These are phyloP conservation scores for Lota lota DNA, from an alignment of 2,113 vertebrate genomes.

Conservation along the genomic window DNA sequence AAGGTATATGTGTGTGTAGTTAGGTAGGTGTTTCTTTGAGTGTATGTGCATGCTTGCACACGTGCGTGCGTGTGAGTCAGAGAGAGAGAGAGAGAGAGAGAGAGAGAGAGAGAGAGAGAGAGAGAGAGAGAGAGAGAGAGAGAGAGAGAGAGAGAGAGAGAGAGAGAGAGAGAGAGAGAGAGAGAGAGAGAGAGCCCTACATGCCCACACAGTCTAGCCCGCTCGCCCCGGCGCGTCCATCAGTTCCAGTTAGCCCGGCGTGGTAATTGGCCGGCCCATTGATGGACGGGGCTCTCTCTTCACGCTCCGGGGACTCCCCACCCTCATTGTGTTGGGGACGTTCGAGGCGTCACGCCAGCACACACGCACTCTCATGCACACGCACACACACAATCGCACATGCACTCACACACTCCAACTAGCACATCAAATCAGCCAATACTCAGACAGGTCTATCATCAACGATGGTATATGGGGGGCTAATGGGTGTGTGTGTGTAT, in stretches of 20 bases:
- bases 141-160: no score
- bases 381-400: conserved; percentile 29
- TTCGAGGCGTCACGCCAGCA: conserved; percentile 61
- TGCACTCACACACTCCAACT: conserved; percentile 38
- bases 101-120: no score
- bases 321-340: conserved; percentile 58
- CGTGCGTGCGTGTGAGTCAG: background rate
- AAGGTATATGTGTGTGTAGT: background rate
- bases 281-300: conserved; percentile 64
- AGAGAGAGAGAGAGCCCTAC: no score
- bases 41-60: conserved; percentile 13
- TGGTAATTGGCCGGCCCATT: conserved; percentile 67
- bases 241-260: conserved; percentile 64
- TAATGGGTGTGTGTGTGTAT: conserved; percentile 15
- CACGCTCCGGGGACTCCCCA: conserved; percentile 61
- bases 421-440: conserved; percentile 67
- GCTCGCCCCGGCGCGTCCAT: conserved; percentile 38
- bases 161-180: no score
- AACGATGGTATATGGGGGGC: conserved; percentile 39
- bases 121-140: no score
- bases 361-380: background rate
- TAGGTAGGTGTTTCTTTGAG: background rate
- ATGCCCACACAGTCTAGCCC: no score
- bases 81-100: no score
- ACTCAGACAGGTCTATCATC: conserved; percentile 53